Percentiles rank a stretch among this genome's conserved stretches.
phyloP scores from a whole-genome alignment of 1,140 invertebrate genomes.

The Alviniconcha marisindica region DNA sequence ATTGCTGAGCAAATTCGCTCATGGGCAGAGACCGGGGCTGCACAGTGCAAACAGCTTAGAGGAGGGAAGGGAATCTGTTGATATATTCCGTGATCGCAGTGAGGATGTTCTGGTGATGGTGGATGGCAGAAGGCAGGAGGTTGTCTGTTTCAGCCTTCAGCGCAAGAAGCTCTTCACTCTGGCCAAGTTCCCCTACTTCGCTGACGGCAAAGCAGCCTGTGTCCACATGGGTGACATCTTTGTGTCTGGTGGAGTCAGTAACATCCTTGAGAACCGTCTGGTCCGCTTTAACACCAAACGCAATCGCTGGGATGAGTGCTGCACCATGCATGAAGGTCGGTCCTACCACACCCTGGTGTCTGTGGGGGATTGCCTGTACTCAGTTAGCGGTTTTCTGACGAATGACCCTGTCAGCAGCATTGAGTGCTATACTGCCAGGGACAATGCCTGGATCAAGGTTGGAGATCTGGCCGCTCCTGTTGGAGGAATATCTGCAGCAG shows the following conservation, averaged over 20 bases:
- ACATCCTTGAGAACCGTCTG: constrained; percentile 39
- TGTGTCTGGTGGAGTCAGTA: constrained; percentile 42
- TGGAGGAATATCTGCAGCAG: constrained; percentile 48
- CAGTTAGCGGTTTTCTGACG: not conserved
- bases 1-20: constrained; percentile 38
- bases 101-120: constrained; percentile 51
- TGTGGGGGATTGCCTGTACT: constrained; percentile 20
- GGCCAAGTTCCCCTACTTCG: constrained; percentile 54
- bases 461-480: constrained; percentile 47
- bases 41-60: constrained; percentile 28
- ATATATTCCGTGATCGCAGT: constrained; percentile 37
- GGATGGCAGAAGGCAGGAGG: constrained; percentile 49
- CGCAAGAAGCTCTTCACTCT: constrained; percentile 48
- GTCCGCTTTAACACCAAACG: constrained; percentile 46
- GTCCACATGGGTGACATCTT: constrained; percentile 47
- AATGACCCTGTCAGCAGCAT: constrained; percentile 36
- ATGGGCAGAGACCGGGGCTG: constrained; percentile 13
- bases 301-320: constrained; percentile 49
- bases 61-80: not conserved
- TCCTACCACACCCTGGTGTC: constrained; percentile 49
- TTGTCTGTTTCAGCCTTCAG: constrained; percentile 48
- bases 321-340: constrained; percentile 37
- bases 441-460: constrained; percentile 30
- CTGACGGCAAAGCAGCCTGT: constrained; percentile 51
- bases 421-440: constrained; percentile 45